Conservation (phyloP, 1,140 invertebrate species). For the Drosophila parvula region DNA sequence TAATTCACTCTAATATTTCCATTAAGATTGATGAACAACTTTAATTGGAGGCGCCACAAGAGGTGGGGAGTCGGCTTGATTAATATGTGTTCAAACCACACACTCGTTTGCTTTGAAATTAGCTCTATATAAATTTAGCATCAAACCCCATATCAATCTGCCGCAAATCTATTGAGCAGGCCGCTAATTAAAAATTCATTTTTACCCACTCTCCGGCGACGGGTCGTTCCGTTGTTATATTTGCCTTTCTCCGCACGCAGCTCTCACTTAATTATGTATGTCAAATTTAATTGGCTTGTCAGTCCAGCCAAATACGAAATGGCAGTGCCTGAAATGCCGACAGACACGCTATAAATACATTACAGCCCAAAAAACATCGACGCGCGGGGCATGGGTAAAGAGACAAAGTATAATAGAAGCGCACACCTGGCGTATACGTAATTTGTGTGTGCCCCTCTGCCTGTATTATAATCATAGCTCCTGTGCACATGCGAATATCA, state of each 20-base stretch:
- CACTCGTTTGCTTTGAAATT: conserved; percentile 19
- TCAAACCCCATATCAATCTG: conserved; percentile 4
- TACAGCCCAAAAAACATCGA: conserved; percentile 18
- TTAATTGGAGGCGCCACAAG: conserved; percentile 14
- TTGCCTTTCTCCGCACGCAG: conserved; percentile 54
- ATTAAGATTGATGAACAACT: conserved; percentile 24
- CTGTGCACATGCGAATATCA: conserved; percentile 47
- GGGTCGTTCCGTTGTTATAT: conserved; percentile 30
- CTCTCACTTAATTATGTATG: conserved; percentile 77
- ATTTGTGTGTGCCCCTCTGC: conserved; percentile 3
- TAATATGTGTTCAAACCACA: conserved; percentile 18
- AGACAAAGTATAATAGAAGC: conserved; percentile 17
- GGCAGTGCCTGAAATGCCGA: conserved; percentile 30
- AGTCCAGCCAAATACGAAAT: conserved; percentile 49
- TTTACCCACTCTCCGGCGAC: conserved; percentile 32
- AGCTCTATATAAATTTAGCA: neutral
- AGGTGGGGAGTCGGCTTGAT: conserved; percentile 4
- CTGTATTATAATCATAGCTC: conserved; percentile 22
- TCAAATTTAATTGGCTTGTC: conserved; percentile 81
- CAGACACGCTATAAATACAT: conserved; percentile 71
- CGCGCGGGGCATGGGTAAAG: neutral
- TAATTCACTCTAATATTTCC: conserved; percentile 21
- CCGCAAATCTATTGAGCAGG: conserved; percentile 39
- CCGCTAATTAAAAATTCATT: conserved; percentile 75
- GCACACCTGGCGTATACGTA: conserved; percentile 67